phyloP scores from a whole-genome alignment of 2,113 vertebrate species.

The Brienomyrus brachyistius region DNA sequence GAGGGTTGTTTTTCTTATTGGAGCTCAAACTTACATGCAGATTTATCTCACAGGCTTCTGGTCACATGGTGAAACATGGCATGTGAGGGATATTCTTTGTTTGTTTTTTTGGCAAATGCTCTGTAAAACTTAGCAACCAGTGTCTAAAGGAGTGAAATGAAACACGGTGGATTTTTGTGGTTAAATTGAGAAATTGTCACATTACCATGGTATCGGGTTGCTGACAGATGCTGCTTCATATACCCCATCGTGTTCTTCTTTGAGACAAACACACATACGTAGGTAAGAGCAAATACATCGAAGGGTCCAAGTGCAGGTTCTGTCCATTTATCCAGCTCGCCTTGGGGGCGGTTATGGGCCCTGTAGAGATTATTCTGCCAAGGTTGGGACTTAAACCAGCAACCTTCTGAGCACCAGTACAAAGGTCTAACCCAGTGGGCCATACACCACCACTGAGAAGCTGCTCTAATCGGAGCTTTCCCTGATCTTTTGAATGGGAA shows the following conservation, averaged over 20 bases:
- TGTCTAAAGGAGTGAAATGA: neutral
- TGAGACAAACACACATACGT: no score
- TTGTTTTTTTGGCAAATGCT: neutral
- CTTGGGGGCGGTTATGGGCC: neutral
- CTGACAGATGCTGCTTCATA: neutral
- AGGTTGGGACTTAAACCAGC: neutral
- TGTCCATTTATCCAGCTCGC: neutral
- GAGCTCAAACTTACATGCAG: neutral
- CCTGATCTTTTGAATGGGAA: neutral
- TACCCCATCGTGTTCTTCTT: no score
- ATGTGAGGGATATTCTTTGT: neutral
- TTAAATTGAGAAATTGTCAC: neutral
- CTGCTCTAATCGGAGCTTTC: neutral
- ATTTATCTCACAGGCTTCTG: neutral
- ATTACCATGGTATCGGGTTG: neutral
- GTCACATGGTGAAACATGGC: neutral
- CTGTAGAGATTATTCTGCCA: neutral
- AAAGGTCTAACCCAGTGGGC: neutral
- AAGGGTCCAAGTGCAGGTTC: neutral
- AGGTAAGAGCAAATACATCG: neutral
- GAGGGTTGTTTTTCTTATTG: neutral
- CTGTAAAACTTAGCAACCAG: neutral
- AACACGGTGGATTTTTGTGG: neutral
- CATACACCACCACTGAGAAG: neutral
- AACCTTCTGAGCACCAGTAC: neutral